Percentiles rank a stretch among this genome's conserved stretches.
phyloP scores from a whole-genome alignment of 2,113 vertebrate species.

The Gobiocypris rarus region DNA sequence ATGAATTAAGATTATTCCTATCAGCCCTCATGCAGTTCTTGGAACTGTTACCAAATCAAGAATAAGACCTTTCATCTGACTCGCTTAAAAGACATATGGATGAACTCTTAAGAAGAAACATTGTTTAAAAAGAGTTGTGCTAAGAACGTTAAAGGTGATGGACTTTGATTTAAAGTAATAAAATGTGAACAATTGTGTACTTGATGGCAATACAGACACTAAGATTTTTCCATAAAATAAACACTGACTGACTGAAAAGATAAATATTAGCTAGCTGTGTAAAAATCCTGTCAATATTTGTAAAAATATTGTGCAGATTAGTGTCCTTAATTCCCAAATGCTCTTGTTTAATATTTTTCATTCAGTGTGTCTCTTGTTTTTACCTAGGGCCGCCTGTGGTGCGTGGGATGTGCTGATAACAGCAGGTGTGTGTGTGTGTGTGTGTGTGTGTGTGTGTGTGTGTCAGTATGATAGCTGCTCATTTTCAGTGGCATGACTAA shows the following conservation, averaged over 20 bases:
- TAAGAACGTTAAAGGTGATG: neutral
- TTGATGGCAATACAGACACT: neutral
- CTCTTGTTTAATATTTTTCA: neutral
- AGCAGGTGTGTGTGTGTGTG: slow-evolving; percentile 39
- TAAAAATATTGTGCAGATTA: neutral
- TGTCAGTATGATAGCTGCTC: slow-evolving; percentile 1
- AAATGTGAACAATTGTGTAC: neutral
- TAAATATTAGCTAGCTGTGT: neutral
- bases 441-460: neutral
- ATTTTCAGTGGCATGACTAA: slow-evolving; percentile 45
- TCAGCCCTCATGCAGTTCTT: neutral
- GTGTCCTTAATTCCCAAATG: neutral
- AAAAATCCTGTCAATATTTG: neutral
- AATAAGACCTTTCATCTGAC: neutral
- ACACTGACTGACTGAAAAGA: neutral
- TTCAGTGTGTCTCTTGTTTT: slow-evolving; percentile 12
- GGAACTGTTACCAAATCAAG: neutral
- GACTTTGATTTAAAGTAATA: neutral
- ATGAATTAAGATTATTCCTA: neutral
- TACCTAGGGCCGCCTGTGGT: slow-evolving; percentile 26
- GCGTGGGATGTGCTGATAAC: slow-evolving; percentile 45
- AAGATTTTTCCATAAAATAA: neutral
- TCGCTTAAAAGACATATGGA: neutral
- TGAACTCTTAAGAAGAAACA: neutral
- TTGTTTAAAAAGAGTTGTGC: neutral